These are phyloP conservation scores for Propsilocerus akamusi DNA, from an alignment of 1,140 invertebrate genomes.

Conservation along the genomic window DNA sequence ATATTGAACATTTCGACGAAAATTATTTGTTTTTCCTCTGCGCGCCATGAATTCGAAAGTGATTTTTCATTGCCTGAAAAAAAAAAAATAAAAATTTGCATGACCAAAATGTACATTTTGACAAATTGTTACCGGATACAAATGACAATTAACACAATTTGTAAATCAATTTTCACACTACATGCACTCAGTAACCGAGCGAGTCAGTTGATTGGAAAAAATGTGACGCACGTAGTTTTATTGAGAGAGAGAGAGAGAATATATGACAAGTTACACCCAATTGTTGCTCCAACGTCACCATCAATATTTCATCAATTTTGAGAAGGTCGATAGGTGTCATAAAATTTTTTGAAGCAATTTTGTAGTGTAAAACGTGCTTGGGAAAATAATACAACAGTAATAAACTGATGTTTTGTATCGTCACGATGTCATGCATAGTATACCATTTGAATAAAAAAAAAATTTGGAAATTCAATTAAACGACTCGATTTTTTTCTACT, in stretches of 20 bases:
- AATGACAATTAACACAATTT: slow-evolving; percentile 2
- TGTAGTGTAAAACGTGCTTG: background rate
- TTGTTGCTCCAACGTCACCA: background rate
- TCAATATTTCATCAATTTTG: slow-evolving; percentile 3
- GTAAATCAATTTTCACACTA: slow-evolving; percentile 4
- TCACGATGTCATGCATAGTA: background rate
- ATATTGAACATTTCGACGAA: background rate
- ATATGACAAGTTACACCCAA: background rate
- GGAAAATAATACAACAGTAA: too few species aligned
- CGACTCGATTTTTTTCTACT: too few species aligned
- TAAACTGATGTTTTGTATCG: background rate
- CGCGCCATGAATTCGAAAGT: too few species aligned
- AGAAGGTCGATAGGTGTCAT: background rate
- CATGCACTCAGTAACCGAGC: too few species aligned
- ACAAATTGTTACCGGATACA: slow-evolving; percentile 1
- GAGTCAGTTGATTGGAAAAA: too few species aligned
- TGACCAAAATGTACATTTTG: too few species aligned
- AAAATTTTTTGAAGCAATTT: background rate
- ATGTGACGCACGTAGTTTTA: too few species aligned
- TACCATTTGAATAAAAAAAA: too few species aligned
- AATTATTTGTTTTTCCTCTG: background rate
- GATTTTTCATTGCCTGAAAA: background rate
- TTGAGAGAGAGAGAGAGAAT: too few species aligned
- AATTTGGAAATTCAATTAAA: too few species aligned
- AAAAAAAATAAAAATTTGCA: background rate